phyloP scores from a whole-genome alignment of 2,797 vertebrate genomes.

The Clarias pachynema region DNA sequence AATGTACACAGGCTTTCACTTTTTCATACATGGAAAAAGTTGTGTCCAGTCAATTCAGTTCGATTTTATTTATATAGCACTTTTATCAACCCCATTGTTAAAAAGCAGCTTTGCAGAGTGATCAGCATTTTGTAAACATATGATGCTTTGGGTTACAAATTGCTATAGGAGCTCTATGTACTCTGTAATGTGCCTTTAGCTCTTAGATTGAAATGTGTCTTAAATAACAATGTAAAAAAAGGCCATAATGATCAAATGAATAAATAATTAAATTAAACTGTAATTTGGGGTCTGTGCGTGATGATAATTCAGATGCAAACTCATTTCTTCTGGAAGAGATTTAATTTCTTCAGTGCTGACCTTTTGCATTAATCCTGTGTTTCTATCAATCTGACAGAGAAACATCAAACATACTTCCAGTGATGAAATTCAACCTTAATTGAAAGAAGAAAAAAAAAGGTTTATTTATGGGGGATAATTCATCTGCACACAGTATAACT shows the following conservation, averaged over 20 bases:
- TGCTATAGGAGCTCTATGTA: neutral
- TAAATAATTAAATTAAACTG: neutral
- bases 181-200: neutral
- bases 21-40: too few species aligned
- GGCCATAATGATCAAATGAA: neutral
- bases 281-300: neutral
- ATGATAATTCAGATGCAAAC: slow-evolving; percentile 3
- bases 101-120: too few species aligned
- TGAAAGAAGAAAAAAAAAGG: too few species aligned
- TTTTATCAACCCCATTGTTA: too few species aligned
- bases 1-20: too few species aligned
- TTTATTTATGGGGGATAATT: neutral
- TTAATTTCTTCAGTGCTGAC: neutral
- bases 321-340: neutral
- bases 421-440: neutral
- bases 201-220: neutral
- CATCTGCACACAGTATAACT: neutral
- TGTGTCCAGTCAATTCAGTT: too few species aligned
- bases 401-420: neutral
- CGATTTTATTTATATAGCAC: too few species aligned
- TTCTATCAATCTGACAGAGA: neutral
- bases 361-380: neutral
- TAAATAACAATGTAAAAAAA: neutral
- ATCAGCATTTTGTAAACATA: neutral
- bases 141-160: neutral